phyloP scores from a whole-genome alignment of 1,140 invertebrate genomes.

The Zaprionus ghesquierei region DNA sequence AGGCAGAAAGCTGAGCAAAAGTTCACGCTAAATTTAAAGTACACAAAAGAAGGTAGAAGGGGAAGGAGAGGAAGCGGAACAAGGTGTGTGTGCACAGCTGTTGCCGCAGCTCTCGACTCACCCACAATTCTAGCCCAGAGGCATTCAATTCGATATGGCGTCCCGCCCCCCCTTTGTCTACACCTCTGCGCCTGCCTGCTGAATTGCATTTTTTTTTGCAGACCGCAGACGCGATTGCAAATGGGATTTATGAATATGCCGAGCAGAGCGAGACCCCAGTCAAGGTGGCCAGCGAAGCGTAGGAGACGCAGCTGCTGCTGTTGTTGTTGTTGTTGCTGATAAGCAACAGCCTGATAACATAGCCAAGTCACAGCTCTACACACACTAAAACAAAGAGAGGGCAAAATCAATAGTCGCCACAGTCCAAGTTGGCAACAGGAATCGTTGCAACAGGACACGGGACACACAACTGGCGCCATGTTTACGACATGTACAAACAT shows the following conservation, averaged over 20 bases:
- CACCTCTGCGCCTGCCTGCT: background rate
- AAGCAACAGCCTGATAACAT: conserved; percentile 28
- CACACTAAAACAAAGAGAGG: background rate
- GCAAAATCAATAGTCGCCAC: conserved; percentile 31
- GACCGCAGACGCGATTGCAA: conserved; percentile 54
- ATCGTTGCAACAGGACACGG: conserved; percentile 10
- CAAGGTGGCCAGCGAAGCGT: conserved; percentile 2
- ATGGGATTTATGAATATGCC: conserved; percentile 61
- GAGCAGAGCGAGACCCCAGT: background rate
- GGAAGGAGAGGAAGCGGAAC: background rate
- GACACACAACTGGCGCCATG: background rate
- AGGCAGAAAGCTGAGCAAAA: conserved; percentile 29
- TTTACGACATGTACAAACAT: background rate
- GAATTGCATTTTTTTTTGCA: conserved; percentile 57
- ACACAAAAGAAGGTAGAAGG: conserved; percentile 37
- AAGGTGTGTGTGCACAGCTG: conserved; percentile 64
- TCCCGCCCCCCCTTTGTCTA: background rate
- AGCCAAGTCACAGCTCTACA: background rate
- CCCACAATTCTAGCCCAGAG: conserved; percentile 44
- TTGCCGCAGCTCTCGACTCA: conserved; percentile 42
- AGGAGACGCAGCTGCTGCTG: conserved; percentile 25
- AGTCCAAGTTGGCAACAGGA: conserved; percentile 5
- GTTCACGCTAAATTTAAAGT: conserved; percentile 73
- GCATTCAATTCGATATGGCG: conserved; percentile 56
- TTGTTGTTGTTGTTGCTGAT: conserved; percentile 36